These are phyloP conservation scores for Agapetus fuscipes DNA, from an alignment of 2,888 invertebrate species.

Conservation along the genomic window DNA sequence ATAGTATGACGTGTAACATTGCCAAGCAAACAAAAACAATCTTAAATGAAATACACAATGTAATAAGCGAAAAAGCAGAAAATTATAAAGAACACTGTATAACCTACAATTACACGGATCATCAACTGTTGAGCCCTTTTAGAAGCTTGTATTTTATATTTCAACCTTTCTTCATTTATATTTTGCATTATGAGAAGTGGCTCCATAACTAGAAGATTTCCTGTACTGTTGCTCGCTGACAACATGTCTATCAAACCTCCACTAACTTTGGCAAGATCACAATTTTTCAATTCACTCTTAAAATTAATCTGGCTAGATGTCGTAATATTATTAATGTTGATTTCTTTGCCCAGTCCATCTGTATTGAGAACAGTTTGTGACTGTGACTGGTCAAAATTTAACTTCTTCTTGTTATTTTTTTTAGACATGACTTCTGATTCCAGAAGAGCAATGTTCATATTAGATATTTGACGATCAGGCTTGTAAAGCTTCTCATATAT, in stretches of 20 bases:
- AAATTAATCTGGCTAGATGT: constrained; percentile 13
- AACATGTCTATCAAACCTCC: constrained; percentile 11
- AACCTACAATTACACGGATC: constrained; percentile 44
- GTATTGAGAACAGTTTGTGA: constrained; percentile 29
- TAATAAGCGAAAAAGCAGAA: constrained; percentile 45
- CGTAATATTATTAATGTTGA: too few relatives aligned
- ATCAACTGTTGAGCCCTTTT: constrained; percentile 25
- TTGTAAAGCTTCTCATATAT: constrained; percentile 27
- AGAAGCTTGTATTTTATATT: constrained; percentile 23
- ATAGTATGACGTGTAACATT: too few relatives aligned
- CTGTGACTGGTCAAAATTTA: constrained; percentile 16
- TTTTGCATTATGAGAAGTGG: constrained; percentile 43
- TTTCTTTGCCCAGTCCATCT: constrained; percentile 25
- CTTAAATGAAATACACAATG: constrained; percentile 43
- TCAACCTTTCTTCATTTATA: constrained; percentile 26
- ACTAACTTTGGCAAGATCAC: constrained; percentile 7
- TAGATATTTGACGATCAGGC: constrained; percentile 21
- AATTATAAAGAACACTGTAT: constrained; percentile 44
- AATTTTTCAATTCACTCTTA: constrained; percentile 13
- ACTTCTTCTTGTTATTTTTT: constrained; percentile 19
- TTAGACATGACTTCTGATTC: constrained; percentile 25
- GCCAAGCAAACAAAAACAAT: too few relatives aligned
- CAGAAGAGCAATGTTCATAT: constrained; percentile 21
- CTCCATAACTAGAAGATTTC: constrained; percentile 38
- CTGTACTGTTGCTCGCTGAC: constrained; percentile 23